Base-by-base conservation (phyloP, 1,140 invertebrate genomes). In the Glossosoma conforme region DNA sequence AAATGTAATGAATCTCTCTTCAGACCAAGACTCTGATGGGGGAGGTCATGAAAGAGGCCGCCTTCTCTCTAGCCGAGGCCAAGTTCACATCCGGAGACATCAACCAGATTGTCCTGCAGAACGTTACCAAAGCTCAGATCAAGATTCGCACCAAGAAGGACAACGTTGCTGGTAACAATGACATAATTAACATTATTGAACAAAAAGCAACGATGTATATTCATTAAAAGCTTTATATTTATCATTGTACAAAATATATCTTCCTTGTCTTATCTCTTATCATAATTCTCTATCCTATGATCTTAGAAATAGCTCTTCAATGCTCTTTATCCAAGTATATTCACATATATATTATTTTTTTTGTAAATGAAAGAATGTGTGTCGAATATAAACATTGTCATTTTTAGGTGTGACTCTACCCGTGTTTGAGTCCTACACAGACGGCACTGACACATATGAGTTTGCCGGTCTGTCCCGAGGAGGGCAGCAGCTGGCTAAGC, bases 21-120 rank as follows among this genome's bases (percentile, higher is more conserved):
- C 32, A 97, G 91, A 99, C 97, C 33, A 99, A 99, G 85, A 91
- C 91, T 52, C 74, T 97, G 41, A 99, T 99, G 97, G 97, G 97
- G 44, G 95, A 98, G 66, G 93, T 99, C 9, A 99, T 99, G 97
- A 99, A 98, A 74, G 93, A 98, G 72, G 97, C 97, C 46, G 90
- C 95, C 2, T 99, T 99, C 75, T 99, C 97, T 19, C 71, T 99
- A 46, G 96, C 97, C 1, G 97, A 99, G 77, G 96, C 96, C 13
- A 99, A 99, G 74, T 99, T 99, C 72, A 86, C 95, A 0, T 92
- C 90, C 25, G 96, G 95, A 60, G 97, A 99, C 63, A 97, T 99
- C 66, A 98, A 97, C 69, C 95, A 99, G 71, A 91, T 96, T 55
- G 95, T 99, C n/a, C 71, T 99, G 13, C 97, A 99, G 68, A 98